Evolutionary conservation across 2,888 invertebrate genomes (phyloP).

Genomic region (Nebria salina): DNA sequence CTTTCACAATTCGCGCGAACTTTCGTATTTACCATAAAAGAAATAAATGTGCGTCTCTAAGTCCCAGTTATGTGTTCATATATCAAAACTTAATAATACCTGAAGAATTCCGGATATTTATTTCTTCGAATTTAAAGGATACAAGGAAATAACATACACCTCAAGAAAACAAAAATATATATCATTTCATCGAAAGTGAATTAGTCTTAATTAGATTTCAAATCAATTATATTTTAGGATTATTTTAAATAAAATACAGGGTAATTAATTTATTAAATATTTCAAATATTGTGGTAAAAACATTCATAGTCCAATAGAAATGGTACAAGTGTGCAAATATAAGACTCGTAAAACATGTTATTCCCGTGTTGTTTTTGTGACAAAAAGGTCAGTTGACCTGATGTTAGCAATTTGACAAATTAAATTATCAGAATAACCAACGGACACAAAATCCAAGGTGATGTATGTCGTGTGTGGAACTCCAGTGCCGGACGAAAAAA

Average conservation of each 20-base stretch:
- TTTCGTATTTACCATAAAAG: constrained; percentile 13
- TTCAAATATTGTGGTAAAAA: neutral
- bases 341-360: neutral
- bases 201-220: no score
- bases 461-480: constrained; percentile 49
- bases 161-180: no score
- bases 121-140: neutral
- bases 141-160: neutral
- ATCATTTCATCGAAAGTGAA: no score
- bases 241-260: no score
- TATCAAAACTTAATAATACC: constrained; percentile 21
- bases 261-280: neutral
- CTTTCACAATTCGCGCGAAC: neutral
- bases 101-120: neutral
- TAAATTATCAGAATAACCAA: constrained; percentile 52
- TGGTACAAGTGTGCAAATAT: neutral
- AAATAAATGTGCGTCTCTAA: constrained; percentile 10
- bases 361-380: neutral
- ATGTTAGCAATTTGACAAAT: constrained; percentile 49
- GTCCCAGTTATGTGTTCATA: constrained; percentile 13
- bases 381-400: constrained; percentile 47
- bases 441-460: constrained; percentile 50
- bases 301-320: no score
- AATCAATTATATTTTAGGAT: no score
- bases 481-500: constrained; percentile 32